Evolutionary conservation across 2,888 invertebrate species (phyloP), one percentile per base, ranked within the genome.

Genomic region (Nebria salina): DNA sequence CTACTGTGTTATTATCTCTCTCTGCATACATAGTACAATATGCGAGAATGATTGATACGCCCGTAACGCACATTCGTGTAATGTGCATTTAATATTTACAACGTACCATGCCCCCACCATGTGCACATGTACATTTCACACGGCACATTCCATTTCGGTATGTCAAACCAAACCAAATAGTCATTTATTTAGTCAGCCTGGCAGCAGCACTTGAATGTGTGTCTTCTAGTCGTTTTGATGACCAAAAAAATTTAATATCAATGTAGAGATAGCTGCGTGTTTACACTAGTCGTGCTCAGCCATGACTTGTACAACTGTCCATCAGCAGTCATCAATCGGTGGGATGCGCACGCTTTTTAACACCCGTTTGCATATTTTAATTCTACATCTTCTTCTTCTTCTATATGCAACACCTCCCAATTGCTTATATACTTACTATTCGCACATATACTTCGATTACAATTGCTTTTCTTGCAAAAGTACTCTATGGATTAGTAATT

Each of bases 201-300:
- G 34, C 34, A 34, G 34, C 34, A 34, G 34, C 34, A 34, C 34
- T 34, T 34, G 5, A 34, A 15, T 72, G 78, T 73, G 79, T 43
- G 74, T 66, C 54, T 54, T 54, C 79, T 79, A 79, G 74, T 65
- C 74, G 74, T 79, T 73, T 68, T 79, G 75, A 74, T 75, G 68
- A 79, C 79, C 43, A 79, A 79, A 79, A 79, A 79, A 79, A 79
- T 75, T 79, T 79, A 66, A 79, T 79, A 79, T 79, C 79, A 79
- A 74, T 79, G 79, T 79, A 68, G 75, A 79, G 79, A 79, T 79
- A 79, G 79, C 79, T 66, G 68, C 75, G 54, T 79, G 79, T 79
- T 79, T 79, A 79, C 79, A 79, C 79, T 79, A 79, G 79, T 70
- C 26, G 70, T 75, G 74, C 75, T 70, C 65, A 68, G 68, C 68